phyloP scores from a whole-genome alignment of 2,113 vertebrate species.

The Cnemophilus loriae region DNA sequence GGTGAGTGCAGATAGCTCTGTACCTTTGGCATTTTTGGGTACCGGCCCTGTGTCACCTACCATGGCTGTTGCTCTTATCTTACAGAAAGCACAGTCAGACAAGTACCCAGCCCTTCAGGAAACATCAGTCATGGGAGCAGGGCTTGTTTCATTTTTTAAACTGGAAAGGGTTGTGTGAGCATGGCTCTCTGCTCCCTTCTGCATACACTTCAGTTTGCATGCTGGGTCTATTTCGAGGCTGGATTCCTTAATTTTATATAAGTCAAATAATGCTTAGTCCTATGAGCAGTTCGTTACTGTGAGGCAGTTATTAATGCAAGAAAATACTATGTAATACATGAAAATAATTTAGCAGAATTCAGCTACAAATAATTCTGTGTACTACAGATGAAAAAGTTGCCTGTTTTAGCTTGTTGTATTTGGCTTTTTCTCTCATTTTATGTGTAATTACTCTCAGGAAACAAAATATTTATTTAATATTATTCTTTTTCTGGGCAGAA shows the following conservation, averaged over 20 bases:
- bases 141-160: background rate
- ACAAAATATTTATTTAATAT: slow-evolving; percentile 21
- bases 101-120: background rate
- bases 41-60: background rate
- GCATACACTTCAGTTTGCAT: background rate
- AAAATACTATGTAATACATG: background rate
- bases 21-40: too few species aligned
- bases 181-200: background rate
- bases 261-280: background rate
- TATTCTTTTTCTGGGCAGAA: background rate
- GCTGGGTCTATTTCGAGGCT: background rate
- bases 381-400: background rate
- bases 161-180: background rate
- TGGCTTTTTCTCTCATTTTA: background rate
- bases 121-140: background rate
- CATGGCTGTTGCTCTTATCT: background rate
- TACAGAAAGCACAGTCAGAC: background rate
- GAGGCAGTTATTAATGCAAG: background rate
- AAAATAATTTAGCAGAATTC: background rate
- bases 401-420: background rate
- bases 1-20: background rate
- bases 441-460: background rate
- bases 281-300: background rate
- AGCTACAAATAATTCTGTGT: background rate
- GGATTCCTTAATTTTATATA: background rate